Conservation (phyloP, 2,888 invertebrate species). For the Drosophila nr. perissopoda region DNA sequence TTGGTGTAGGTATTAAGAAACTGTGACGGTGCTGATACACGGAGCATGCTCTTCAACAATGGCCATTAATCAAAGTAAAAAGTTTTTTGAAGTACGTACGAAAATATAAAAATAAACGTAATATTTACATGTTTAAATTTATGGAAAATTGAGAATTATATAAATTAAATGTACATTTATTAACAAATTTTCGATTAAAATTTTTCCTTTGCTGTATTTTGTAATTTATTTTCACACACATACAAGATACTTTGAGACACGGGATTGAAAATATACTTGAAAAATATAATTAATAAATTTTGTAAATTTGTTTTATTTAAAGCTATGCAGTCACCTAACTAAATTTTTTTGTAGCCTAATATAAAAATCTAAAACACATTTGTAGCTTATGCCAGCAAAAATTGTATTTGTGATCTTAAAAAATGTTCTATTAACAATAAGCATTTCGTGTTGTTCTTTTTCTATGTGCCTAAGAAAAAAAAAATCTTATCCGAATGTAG, state of each 20-base stretch:
- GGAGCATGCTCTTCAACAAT: conserved; percentile 69
- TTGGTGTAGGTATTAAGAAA: conserved; percentile 32
- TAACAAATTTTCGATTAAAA: conserved; percentile 33
- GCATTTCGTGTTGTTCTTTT: not conserved
- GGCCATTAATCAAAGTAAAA: conserved; percentile 34
- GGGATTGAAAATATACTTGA: conserved; percentile 66
- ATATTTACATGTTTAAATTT: conserved; percentile 62
- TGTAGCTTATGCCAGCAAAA: not conserved
- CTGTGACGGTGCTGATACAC: conserved; percentile 73
- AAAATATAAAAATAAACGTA: conserved; percentile 36
- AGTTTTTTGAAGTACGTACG: conserved; percentile 33
- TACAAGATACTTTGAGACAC: conserved; percentile 85
- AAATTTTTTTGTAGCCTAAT: conserved; percentile 12
- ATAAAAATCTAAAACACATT: not conserved
- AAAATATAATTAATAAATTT: conserved; percentile 25
- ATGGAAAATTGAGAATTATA: conserved; percentile 47
- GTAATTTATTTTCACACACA: conserved; percentile 84
- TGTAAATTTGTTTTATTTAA: conserved; percentile 1
- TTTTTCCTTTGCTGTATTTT: conserved; percentile 61
- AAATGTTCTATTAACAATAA: not conserved
- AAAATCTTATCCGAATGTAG: not conserved
- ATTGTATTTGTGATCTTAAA: not conserved
- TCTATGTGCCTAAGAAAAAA: not conserved
- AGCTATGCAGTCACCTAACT: conserved; percentile 4
- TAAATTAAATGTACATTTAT: conserved; percentile 53